Evolutionary conservation across 2,797 vertebrate genomes (phyloP), one percentile per base, ranked within the genome.

Genomic region (Macroramphosus scolopax): DNA sequence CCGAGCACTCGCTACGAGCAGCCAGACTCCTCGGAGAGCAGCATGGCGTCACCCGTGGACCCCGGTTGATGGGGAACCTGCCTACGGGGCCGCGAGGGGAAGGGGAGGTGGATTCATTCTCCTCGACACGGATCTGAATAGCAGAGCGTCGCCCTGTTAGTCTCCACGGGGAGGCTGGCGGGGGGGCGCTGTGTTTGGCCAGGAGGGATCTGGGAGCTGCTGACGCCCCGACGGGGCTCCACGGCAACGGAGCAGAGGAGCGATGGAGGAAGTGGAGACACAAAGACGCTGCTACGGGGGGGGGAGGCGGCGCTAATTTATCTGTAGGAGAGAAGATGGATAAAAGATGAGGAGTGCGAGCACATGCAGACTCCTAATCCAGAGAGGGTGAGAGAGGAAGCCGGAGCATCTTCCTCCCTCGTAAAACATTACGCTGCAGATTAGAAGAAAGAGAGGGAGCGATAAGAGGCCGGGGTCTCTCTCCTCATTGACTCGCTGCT

Each of bases 1-100:
- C 17, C 13, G 1, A 36, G 17, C 35, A n/a, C 68, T 38, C 31
- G 9, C 57, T 69, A 39, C 64, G 56, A 77, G 37, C 46, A 22
- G 20, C 41, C 36, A 63, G 72, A 75, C 51, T 75, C 81, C 77
- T 83, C 33, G 28, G 81, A 79, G 82, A 78, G 62, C 34, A 51
- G 52, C 45, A 3, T 54, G 66, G 78, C 60, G 25, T 81, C 75
- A 69, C 51, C 20, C 0, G 60, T 10, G 20, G 33, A 39, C 71
- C 63, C 61, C 55, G 41, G 43, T 13, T 2, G 75, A 75, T 4
- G 20, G 32, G 49, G 20, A 69, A 45, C 61, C 49, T 60, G 80
- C 80, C 83, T 66, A 20, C 34, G 16, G 78, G 77, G 47, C 44
- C 40, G 6, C 10, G 13, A 24, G 44, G 61, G 57, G 31, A 58